Evolutionary conservation across 2,888 invertebrate genomes (phyloP).

Genomic region (Thumatha senex): DNA sequence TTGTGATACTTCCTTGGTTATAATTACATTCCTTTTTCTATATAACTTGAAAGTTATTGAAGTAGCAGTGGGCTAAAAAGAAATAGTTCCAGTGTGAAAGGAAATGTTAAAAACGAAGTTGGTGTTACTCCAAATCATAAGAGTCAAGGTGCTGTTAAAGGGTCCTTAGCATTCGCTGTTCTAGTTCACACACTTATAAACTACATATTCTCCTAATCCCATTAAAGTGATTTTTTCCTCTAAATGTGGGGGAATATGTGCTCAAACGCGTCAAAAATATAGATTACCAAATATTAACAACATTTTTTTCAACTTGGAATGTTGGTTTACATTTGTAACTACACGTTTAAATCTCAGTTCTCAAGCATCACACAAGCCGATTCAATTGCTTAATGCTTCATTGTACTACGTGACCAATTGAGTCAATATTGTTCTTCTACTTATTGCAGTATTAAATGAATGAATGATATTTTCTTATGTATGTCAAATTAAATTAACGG

Average conservation of each 20-base stretch:
- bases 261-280: not conserved
- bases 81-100: not conserved
- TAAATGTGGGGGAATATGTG: not conserved
- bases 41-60: too few relatives aligned
- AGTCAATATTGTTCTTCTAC: constrained; percentile 50
- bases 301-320: not conserved
- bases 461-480: constrained; percentile 36
- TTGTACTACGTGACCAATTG: constrained; percentile 50
- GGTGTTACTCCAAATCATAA: constrained; percentile 51
- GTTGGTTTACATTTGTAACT: constrained; percentile 10
- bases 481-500: constrained; percentile 33
- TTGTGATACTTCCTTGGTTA: too few relatives aligned
- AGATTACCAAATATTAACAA: not conserved
- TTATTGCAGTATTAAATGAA: constrained; percentile 42
- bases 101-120: constrained; percentile 4
- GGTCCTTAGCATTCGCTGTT: constrained; percentile 40
- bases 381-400: constrained; percentile 41
- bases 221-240: not conserved
- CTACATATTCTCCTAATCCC: constrained; percentile 19
- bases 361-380: constrained; percentile 24
- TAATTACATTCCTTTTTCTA: too few relatives aligned
- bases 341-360: not conserved
- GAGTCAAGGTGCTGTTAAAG: constrained; percentile 51
- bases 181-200: constrained; percentile 35
- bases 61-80: not conserved